Percentiles rank a stretch among this genome's conserved stretches.
These are phyloP conservation scores for Asteroscopus sphinx DNA, from an alignment of 2,888 invertebrate species.

Conservation along the genomic window DNA sequence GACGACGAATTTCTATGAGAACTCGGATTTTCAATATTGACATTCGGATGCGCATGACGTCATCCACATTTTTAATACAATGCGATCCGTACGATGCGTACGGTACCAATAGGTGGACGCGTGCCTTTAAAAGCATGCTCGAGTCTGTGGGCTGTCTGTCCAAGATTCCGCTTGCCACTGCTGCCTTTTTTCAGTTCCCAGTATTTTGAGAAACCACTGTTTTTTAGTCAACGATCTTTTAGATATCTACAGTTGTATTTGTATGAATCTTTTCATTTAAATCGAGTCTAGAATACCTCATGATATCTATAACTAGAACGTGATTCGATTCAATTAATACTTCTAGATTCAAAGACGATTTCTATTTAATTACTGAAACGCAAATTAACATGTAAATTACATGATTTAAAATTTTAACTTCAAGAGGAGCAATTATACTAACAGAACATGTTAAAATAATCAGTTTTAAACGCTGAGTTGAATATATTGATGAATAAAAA, in stretches of 20 bases:
- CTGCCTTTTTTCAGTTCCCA: not conserved
- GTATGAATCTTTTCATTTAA: not conserved
- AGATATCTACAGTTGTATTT: not conserved
- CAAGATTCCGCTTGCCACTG: not conserved
- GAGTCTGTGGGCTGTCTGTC: not conserved
- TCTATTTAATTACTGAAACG: slow-evolving; percentile 2
- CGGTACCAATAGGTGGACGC: no score
- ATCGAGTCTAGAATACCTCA: not conserved
- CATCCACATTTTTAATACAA: no score
- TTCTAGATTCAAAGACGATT: not conserved
- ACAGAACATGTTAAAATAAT: not conserved
- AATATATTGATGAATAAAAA: not conserved
- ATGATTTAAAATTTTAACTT: not conserved
- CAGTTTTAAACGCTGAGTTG: not conserved
- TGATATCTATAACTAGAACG: not conserved
- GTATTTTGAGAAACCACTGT: not conserved
- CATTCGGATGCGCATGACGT: no score
- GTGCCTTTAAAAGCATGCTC: not conserved
- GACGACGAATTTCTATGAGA: no score
- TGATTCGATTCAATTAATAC: no score
- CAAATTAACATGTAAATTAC: slow-evolving; percentile 1
- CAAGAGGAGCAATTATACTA: not conserved
- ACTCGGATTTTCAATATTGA: no score
- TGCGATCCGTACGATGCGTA: no score
- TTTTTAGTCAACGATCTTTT: slow-evolving; percentile 6